Base-by-base conservation (phyloP, 2,797 vertebrate species). In the Eutrigla gurnardus region DNA sequence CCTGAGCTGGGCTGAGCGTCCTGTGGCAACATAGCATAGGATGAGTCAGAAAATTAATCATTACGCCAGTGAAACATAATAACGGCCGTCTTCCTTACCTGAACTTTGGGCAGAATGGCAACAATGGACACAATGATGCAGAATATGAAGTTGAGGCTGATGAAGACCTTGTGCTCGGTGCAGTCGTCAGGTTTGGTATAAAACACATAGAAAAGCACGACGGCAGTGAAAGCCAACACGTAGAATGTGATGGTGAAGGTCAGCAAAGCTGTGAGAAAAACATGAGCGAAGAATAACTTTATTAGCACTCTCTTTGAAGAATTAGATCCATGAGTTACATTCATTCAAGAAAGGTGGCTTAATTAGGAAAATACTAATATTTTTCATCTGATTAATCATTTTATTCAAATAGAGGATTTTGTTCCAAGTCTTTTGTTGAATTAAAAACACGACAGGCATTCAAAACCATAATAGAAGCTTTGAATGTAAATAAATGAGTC, bases 141-240 rank as follows among this genome's bases (percentile, higher is more conserved):
- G 91, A 98, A 93, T 68, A 95, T 88, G 68, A 98, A 80, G 91
- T 97, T 98, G 90, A 98, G 94, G 88, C 97, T 96, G 91, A 98
- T 95, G 91, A 98, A 95, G 77, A 91, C 83, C 77, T 98, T 98
- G 94, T 96, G 94, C 82, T 94, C 94, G 0, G 94, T 88, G 91
- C 97, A 98, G 88, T 82, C 83, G 0, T 93, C 72, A 0, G 95
- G 80, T n/a, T 90, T 81, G 13, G 96, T 97, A 91, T 97, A 99
- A 83, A 93, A 98, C 25, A 96, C 0, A 0, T 96, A 99, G 76
- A 98, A 94, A 52, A 97, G 90, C 1, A 81, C 93, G 0, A 96
- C 2, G 0, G 94, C 95, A 0, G 81, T 7, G 0, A 97, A 82
- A 4, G 96, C 94, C 65, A 93, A 8, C 0, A 81, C 74, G 0